These are phyloP conservation scores for Eucriotettix oculatus DNA, from an alignment of 2,888 invertebrate species.

Conservation along the genomic window DNA sequence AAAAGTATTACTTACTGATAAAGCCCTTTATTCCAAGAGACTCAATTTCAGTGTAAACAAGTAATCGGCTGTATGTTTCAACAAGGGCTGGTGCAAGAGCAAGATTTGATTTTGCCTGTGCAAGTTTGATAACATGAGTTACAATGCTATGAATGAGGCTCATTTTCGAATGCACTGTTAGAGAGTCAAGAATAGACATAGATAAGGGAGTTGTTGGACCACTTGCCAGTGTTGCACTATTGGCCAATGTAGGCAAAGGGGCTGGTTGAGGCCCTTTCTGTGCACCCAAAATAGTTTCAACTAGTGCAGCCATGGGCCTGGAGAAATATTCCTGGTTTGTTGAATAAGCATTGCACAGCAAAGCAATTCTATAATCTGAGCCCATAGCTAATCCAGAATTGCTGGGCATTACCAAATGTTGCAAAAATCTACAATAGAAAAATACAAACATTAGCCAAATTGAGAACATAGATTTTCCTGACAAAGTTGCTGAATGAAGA, in stretches of 20 bases:
- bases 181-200: slow-evolving; percentile 81
- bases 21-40: slow-evolving; percentile 93
- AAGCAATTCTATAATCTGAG: slow-evolving; percentile 75
- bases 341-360: slow-evolving; percentile 89
- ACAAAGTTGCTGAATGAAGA: too few relatives aligned
- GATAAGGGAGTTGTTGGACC: slow-evolving; percentile 75
- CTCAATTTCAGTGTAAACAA: slow-evolving; percentile 94
- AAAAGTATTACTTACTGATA: slow-evolving; percentile 45
- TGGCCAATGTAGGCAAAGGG: slow-evolving; percentile 28
- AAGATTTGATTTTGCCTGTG: slow-evolving; percentile 69
- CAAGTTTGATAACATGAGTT: slow-evolving; percentile 77
- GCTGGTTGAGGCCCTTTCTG: slow-evolving; percentile 27
- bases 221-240: slow-evolving; percentile 26
- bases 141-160: slow-evolving; percentile 70
- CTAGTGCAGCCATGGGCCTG: slow-evolving; percentile 79
- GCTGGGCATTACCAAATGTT: slow-evolving; percentile 64
- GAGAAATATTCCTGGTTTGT: slow-evolving; percentile 85
- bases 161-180: slow-evolving; percentile 95
- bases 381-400: slow-evolving; percentile 52
- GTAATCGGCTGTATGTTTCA: slow-evolving; percentile 81
- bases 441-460: too few relatives aligned
- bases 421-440: slow-evolving; percentile 47
- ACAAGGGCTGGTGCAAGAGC: slow-evolving; percentile 81
- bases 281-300: slow-evolving; percentile 62
- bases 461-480: too few relatives aligned